phyloP scores from a whole-genome alignment of 2,797 vertebrate genomes.

The Chromis chromis region DNA sequence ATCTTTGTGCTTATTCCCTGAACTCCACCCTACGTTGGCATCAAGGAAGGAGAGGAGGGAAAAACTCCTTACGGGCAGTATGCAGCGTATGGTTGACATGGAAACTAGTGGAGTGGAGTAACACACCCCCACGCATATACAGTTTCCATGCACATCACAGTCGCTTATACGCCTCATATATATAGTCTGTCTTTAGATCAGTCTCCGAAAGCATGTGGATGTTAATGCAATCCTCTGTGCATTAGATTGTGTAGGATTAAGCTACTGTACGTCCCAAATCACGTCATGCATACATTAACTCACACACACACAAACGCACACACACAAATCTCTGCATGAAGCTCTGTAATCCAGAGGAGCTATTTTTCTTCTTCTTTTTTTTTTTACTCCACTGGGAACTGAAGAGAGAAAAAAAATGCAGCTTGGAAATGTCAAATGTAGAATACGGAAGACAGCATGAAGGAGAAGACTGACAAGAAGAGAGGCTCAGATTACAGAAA shows the following conservation, averaged over 20 bases:
- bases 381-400: background rate
- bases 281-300: constrained; percentile 14
- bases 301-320: constrained; percentile 14
- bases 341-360: constrained; percentile 34
- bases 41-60: background rate
- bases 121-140: background rate
- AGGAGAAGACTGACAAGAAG: background rate
- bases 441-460: background rate
- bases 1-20: background rate
- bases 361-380: constrained; percentile 3
- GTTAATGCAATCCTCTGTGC: constrained; percentile 18
- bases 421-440: constrained; percentile 6
- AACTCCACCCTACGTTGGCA: background rate
- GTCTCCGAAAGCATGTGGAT: background rate
- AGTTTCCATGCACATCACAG: constrained; percentile 1
- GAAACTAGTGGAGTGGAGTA: constrained; percentile 42
- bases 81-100: constrained; percentile 51
- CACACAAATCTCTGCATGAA: constrained; percentile 28
- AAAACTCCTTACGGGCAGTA: constrained; percentile 8
- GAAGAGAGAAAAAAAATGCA: background rate
- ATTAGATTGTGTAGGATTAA: constrained; percentile 35
- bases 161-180: constrained; percentile 14
- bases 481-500: constrained; percentile 1
- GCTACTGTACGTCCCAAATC: constrained; percentile 20
- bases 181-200: constrained; percentile 19